These are phyloP conservation scores for Vimba vimba DNA, from an alignment of 2,113 vertebrate genomes.

Conservation along the genomic window DNA sequence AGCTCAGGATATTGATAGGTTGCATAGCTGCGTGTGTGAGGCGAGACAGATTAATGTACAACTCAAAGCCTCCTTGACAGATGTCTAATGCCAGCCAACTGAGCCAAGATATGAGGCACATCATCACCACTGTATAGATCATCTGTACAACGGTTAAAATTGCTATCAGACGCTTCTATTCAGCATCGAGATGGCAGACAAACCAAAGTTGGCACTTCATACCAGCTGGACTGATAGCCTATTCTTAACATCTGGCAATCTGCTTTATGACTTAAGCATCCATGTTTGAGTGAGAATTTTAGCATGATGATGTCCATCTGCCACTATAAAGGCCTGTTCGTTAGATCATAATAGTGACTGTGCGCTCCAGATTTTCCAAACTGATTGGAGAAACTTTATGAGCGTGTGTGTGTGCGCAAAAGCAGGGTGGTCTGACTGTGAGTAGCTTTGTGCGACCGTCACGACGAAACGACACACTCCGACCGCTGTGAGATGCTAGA, in stretches of 20 bases:
- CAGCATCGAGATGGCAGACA: constrained; percentile 60
- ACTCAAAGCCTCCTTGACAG: constrained; percentile 47
- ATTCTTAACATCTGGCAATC: constrained; percentile 28
- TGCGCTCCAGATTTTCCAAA: constrained; percentile 46
- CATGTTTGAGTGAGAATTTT: constrained; percentile 25
- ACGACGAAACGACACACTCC: constrained; percentile 67
- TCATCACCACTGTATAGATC: constrained; percentile 57
- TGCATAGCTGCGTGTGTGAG: constrained; percentile 29
- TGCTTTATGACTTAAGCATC: constrained; percentile 36
- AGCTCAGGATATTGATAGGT: constrained; percentile 57
- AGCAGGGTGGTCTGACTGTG: constrained; percentile 75
- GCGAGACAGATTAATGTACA: constrained; percentile 2
- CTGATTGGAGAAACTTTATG: constrained; percentile 50
- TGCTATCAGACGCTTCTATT: constrained; percentile 67
- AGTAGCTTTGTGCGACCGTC: constrained; percentile 65
- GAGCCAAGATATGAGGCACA: constrained; percentile 57
- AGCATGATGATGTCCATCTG: constrained; percentile 55
- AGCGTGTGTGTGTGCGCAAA: constrained; percentile 41
- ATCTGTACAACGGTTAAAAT: constrained; percentile 61
- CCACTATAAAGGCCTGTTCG: constrained; percentile 38
- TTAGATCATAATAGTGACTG: constrained; percentile 45
- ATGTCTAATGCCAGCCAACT: constrained; percentile 37
- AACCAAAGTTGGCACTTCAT: constrained; percentile 23
- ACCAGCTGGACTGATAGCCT: constrained; percentile 8
- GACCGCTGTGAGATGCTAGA: constrained; percentile 52